Evolutionary conservation across 2,888 invertebrate genomes (phyloP).

Genomic region (Pseudococcus jackbeardsleyi): DNA sequence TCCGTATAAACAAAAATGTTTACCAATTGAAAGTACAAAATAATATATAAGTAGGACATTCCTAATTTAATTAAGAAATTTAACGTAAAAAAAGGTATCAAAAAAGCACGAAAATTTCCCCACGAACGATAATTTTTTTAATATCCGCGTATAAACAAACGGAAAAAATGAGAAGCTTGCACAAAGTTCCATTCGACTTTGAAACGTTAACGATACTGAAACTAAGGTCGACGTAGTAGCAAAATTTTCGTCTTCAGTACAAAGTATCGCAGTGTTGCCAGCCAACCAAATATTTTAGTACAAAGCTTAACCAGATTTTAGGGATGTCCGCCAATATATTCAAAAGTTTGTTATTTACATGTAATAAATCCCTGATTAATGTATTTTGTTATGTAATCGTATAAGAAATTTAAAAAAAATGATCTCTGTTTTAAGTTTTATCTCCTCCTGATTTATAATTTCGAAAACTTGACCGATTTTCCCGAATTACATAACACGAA

Average conservation of each 20-base stretch:
- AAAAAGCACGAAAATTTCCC: background rate
- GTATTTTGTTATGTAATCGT: slow-evolving; percentile 62
- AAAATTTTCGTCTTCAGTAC: background rate
- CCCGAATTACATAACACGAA: slow-evolving; percentile 6
- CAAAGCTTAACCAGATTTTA: slow-evolving; percentile 34
- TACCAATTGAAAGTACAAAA: slow-evolving; percentile 65
- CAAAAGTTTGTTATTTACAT: slow-evolving; percentile 55
- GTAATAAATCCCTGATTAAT: slow-evolving; percentile 59
- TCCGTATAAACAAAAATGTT: slow-evolving; percentile 63
- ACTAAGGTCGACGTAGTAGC: background rate
- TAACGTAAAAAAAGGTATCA: background rate
- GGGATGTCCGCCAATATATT: slow-evolving; percentile 60
- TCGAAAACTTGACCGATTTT: background rate
- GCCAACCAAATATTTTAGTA: slow-evolving; percentile 4
- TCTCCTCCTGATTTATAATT: slow-evolving; percentile 11
- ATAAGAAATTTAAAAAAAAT: slow-evolving; percentile 52
- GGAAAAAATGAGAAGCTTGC: background rate
- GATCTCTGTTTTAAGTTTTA: slow-evolving; percentile 54
- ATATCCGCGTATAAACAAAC: background rate
- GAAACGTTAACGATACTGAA: slow-evolving; percentile 43
- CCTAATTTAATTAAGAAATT: slow-evolving; percentile 58
- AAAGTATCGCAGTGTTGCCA: slow-evolving; percentile 30
- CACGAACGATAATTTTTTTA: background rate
- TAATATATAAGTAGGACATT: slow-evolving; percentile 64
- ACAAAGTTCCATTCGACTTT: background rate